Conservation (phyloP, 2,797 vertebrate species). For the Aratinga solstitialis region DNA sequence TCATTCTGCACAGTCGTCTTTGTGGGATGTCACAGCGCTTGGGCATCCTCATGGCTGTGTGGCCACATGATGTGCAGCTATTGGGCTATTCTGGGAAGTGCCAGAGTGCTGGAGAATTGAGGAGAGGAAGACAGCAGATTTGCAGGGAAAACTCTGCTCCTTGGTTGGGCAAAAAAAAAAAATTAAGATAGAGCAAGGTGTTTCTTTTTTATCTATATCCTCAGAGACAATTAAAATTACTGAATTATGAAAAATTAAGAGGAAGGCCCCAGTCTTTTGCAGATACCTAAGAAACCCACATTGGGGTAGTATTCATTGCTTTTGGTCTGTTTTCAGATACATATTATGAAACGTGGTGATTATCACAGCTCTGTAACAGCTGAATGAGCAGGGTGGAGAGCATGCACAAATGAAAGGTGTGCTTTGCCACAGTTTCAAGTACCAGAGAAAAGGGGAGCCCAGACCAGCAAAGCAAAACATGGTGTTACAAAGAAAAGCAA, state of each 20-base stretch:
- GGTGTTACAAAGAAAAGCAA: background rate
- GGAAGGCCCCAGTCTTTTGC: background rate
- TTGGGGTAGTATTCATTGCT: background rate
- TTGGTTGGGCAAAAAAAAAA: background rate
- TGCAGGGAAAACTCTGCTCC: background rate
- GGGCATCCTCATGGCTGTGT: accelerated
- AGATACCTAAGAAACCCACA: background rate
- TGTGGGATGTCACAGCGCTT: accelerated
- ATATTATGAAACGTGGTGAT: background rate
- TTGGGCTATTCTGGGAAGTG: background rate
- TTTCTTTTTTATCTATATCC: background rate
- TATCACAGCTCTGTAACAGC: background rate
- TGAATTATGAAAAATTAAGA: background rate
- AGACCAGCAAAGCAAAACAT: background rate
- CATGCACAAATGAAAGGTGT: background rate
- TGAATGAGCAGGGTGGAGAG: background rate
- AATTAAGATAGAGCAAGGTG: accelerated
- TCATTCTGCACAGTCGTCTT: background rate
- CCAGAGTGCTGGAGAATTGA: background rate
- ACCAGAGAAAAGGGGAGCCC: background rate
- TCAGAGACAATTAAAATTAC: background rate
- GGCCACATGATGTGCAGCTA: background rate
- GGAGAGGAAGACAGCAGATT: accelerated
- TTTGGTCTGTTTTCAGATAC: background rate
- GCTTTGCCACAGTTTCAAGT: background rate